phyloP scores from a whole-genome alignment of 2,888 invertebrate species.

The Bombylius major region DNA sequence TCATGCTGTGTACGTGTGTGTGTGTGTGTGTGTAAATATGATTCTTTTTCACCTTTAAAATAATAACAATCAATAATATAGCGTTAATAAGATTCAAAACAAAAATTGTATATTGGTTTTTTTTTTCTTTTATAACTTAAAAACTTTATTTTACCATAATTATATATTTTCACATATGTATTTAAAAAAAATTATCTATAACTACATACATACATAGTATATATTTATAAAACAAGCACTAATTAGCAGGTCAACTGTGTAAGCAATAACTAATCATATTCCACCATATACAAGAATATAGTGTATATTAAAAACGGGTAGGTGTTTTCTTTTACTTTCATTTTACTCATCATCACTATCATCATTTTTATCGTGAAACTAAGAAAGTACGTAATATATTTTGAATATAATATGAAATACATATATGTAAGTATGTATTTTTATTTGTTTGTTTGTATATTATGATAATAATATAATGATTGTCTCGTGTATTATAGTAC shows the following conservation, averaged over 20 bases:
- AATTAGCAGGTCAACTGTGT: constrained; percentile 2
- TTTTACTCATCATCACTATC: background rate
- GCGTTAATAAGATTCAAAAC: constrained; percentile 3
- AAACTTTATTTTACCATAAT: too few relatives aligned
- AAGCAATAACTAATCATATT: background rate
- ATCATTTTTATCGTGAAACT: background rate
- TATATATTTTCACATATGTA: too few relatives aligned
- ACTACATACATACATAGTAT: background rate
- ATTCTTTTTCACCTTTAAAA: too few relatives aligned
- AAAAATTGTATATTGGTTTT: background rate
- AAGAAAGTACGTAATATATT: too few relatives aligned
- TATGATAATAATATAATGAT: too few relatives aligned
- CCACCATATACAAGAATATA: background rate
- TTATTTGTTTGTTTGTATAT: too few relatives aligned
- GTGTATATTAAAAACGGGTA: background rate
- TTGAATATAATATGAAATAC: too few relatives aligned
- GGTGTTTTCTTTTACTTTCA: background rate
- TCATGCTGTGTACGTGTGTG: constrained; percentile 1
- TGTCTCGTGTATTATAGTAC: too few relatives aligned
- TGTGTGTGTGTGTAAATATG: too few relatives aligned
- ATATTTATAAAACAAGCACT: constrained; percentile 1
- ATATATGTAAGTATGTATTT: too few relatives aligned
- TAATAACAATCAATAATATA: background rate
- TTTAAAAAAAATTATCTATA: background rate
- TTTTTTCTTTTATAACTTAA: too few relatives aligned